Evolutionary conservation across 1,140 invertebrate genomes (phyloP).

Genomic region (Zaprionus nigranus): DNA sequence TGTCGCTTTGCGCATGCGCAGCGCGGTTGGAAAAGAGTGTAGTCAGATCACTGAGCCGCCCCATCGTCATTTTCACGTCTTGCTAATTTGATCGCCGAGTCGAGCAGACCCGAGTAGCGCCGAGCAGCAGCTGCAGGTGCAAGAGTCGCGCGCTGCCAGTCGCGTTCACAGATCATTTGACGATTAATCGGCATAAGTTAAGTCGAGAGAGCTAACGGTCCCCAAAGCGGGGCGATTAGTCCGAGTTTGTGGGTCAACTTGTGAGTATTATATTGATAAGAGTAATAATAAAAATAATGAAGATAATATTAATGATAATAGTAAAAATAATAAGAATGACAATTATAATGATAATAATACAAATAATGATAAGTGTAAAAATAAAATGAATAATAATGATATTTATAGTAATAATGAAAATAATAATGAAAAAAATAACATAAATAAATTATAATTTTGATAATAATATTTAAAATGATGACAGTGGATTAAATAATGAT

Average conservation of each 20-base stretch:
- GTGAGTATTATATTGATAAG: background rate
- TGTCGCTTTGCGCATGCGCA: conserved; percentile 9
- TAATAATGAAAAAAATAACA: too few species aligned
- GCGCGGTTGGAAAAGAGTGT: conserved; percentile 22
- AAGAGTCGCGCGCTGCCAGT: background rate
- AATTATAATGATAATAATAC: background rate
- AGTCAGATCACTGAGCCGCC: conserved; percentile 38
- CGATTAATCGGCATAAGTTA: conserved; percentile 14
- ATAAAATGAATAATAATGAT: too few species aligned
- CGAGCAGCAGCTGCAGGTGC: conserved; percentile 1
- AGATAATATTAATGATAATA: background rate
- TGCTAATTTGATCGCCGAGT: conserved; percentile 40
- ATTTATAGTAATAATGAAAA: too few species aligned
- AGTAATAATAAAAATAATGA: background rate
- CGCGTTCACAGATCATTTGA: conserved; percentile 22
- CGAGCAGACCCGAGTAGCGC: background rate
- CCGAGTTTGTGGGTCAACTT: background rate
- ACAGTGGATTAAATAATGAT: too few species aligned
- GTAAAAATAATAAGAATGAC: background rate
- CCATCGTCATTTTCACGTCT: conserved; percentile 70
- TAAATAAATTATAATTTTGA: too few species aligned
- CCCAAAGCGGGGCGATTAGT: background rate
- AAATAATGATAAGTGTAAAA: background rate
- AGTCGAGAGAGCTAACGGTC: conserved; percentile 10
- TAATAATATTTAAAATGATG: too few species aligned